Percentiles rank a stretch among this genome's conserved stretches.
Conservation (phyloP, 2,797 vertebrate genomes). For the Remorina albescens region DNA sequence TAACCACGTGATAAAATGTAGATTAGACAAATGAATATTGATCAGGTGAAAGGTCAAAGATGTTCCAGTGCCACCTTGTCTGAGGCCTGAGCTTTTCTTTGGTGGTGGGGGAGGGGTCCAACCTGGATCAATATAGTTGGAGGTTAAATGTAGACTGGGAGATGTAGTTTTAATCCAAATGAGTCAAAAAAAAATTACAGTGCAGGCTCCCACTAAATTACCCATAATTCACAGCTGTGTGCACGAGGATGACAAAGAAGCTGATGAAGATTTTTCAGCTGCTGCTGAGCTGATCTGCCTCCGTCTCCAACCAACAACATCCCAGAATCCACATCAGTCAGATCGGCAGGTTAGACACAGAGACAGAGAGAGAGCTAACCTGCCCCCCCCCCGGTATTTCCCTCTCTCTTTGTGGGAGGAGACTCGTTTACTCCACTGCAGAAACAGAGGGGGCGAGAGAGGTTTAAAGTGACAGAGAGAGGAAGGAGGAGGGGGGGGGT, state of each 20-base stretch:
- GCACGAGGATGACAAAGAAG: neutral
- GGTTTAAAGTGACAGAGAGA: neutral
- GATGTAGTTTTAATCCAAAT: too few relatives aligned
- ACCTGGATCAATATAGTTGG: neutral
- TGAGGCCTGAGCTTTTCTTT: too few relatives aligned
- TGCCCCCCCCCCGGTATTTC: too few relatives aligned
- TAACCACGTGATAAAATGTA: neutral
- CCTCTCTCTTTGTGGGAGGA: constrained; percentile 38
- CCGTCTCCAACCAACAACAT: constrained; percentile 56
- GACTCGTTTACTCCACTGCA: constrained; percentile 29
- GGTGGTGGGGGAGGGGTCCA: too few relatives aligned
- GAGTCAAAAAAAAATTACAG: neutral
- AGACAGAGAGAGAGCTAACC: too few relatives aligned
- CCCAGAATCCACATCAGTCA: constrained; percentile 17
- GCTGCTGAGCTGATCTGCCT: constrained; percentile 33
- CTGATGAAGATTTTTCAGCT: constrained; percentile 26
- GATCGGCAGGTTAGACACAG: neutral
- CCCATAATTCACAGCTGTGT: neutral
- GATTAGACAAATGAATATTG: neutral
- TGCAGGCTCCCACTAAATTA: neutral
- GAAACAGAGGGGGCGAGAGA: constrained; percentile 11
- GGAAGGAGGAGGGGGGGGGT: neutral
- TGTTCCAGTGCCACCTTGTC: too few relatives aligned
- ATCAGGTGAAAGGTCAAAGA: too few relatives aligned
- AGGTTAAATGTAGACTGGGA: neutral